Base-by-base conservation (phyloP, 2,888 invertebrate species). In the Megamerina dolium region DNA sequence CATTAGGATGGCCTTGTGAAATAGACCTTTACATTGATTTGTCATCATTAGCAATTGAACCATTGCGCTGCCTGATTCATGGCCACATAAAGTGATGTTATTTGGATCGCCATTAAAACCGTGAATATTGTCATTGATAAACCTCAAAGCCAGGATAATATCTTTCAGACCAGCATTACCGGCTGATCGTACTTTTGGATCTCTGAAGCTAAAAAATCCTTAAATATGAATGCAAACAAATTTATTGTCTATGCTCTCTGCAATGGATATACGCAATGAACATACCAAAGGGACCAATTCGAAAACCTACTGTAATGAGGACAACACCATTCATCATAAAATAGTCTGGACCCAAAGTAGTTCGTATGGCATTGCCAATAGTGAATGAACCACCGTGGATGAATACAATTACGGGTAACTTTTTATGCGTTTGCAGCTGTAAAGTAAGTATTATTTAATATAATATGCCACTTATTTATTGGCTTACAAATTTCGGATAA, bases 321-420 rank as follows among this genome's bases (percentile, higher is more conserved):
- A 85, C 76, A 14, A 85, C 70, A 49, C 83, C 76, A 8, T 45
- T 40, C 47, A 82, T 78, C 77, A 85, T 77, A 1, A 85, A 52
- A 46, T 74, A 73, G 13, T 73, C 63, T 1, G 81, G 75, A 3
- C 19, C 18, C 6, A 77, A 77, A 59, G 78, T 80, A n/a, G n/a
- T n/a, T n/a, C n/a, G n/a, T n/a, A n/a, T n/a, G 0, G 78, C 77
- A 1, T 72, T 64, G 1, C 81, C 81, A 53, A 76, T 81, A 77
- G 83, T 82, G 63, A 79, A 83, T 9, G 79, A 81, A 1, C 83
- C 77, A 6, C 82, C 82, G 52, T 83, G 83, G 48, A 83, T 79
- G 65, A 69, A 80, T 5, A 82, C 73, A 45, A 83, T 57, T 1
- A 83, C 82, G 12, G 12, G 13, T n/a, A n/a, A n/a, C n/a, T n/a